A percentile compares a stretch with the other conserved stretches of the same genome.
phyloP scores from a whole-genome alignment of 2,888 invertebrate genomes.

The Cheilosia variabilis region DNA sequence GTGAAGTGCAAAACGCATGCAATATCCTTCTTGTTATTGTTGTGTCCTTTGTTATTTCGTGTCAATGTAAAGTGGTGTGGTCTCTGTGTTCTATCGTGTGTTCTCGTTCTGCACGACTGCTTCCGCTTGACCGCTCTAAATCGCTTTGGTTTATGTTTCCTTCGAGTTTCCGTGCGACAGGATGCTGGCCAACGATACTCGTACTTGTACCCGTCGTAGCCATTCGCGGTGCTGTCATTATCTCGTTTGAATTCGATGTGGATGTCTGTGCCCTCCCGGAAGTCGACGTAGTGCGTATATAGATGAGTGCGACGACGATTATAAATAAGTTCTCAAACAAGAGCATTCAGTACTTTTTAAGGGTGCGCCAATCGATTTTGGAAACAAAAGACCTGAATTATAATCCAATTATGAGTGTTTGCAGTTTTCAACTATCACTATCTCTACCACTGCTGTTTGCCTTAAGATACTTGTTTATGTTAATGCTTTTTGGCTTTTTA shows the following conservation, averaged over 20 bases:
- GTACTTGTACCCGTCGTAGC: conserved; percentile 9
- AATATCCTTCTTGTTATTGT: conserved; percentile 72
- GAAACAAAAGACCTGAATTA: conserved; percentile 61
- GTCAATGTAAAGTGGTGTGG: conserved; percentile 61
- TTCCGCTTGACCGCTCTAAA: conserved; percentile 65
- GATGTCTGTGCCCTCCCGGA: conserved; percentile 15
- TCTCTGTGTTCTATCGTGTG: conserved; percentile 15
- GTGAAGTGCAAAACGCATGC: conserved; percentile 73
- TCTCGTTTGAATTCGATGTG: conserved; percentile 14
- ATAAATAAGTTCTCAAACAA: conserved; percentile 74
- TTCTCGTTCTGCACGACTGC: conserved; percentile 58
- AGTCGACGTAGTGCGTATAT: conserved; percentile 56
- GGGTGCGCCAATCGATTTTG: conserved; percentile 75
- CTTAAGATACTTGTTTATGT: conserved; percentile 66
- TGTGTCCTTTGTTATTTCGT: conserved; percentile 69
- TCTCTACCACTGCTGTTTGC: conserved; percentile 60
- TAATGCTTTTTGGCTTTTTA: conserved; percentile 72
- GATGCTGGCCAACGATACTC: conserved; percentile 44
- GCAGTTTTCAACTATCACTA: conserved; percentile 68
- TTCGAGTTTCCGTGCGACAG: conserved; percentile 56
- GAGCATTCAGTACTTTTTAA: conserved; percentile 75
- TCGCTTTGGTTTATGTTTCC: conserved; percentile 41
- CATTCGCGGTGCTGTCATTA: conserved; percentile 47
- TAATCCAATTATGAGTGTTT: conserved; percentile 74
- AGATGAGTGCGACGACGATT: conserved; percentile 74